Evolutionary conservation across 1,140 invertebrate species (phyloP).

Genomic region (Pogonomyrmex barbatus): DNA sequence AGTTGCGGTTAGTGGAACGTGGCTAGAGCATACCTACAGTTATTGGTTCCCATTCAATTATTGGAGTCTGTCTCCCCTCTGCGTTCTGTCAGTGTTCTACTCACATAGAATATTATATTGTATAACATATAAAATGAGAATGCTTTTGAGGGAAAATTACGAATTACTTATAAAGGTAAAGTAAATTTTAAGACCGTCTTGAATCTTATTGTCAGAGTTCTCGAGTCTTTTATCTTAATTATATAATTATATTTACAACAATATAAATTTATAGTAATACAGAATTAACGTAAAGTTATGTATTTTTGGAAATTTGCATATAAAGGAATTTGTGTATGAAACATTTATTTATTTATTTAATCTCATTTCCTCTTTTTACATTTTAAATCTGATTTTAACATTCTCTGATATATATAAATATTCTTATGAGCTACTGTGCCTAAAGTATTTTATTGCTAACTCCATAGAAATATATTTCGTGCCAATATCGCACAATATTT

Average conservation of each 20-base stretch:
- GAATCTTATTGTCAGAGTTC: not conserved
- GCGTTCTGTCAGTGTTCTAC: not conserved
- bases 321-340: not conserved
- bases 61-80: constrained; percentile 51
- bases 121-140: not conserved
- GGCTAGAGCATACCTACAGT: constrained; percentile 61
- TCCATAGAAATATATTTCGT: constrained; percentile 2
- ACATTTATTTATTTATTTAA: not conserved
- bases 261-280: not conserved
- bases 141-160: not conserved
- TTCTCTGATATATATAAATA: not conserved
- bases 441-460: not conserved
- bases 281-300: not conserved
- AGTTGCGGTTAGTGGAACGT: constrained; percentile 68
- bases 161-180: not conserved
- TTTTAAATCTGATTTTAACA: not conserved
- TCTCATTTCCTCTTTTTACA: not conserved
- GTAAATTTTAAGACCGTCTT: not conserved
- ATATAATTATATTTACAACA: not conserved
- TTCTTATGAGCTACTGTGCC: not conserved
- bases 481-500: constrained; percentile 34
- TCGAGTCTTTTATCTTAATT: not conserved
- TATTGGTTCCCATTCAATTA: constrained; percentile 73
- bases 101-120: constrained; percentile 61
- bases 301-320: not conserved